These are phyloP conservation scores for Oriolus oriolus DNA, from an alignment of 2,113 vertebrate species.

Conservation along the genomic window DNA sequence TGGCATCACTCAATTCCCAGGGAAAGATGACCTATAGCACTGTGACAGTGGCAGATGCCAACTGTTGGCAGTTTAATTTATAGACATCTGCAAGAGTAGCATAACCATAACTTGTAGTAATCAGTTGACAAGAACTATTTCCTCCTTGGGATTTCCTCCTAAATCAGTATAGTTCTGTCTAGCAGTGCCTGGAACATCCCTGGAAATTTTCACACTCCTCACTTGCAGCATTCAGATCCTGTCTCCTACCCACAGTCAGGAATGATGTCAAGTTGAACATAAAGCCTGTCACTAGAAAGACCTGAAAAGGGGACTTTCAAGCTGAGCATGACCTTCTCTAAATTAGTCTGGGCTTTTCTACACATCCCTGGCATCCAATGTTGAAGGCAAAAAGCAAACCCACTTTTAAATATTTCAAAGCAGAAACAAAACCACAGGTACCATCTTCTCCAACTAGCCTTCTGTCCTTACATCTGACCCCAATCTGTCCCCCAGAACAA, in stretches of 20 bases:
- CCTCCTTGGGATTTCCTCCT: slow-evolving; percentile 53
- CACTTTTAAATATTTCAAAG: neutral
- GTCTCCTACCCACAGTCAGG: neutral
- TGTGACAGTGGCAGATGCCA: slow-evolving; percentile 38
- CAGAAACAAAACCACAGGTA: neutral
- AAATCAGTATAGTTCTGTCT: slow-evolving; percentile 31
- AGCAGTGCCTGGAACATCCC: neutral
- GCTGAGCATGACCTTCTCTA: neutral
- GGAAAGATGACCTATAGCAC: slow-evolving; percentile 1
- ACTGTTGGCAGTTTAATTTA: slow-evolving; percentile 31
- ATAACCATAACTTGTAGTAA: slow-evolving; percentile 36
- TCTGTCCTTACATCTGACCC: neutral
- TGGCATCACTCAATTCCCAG: neutral
- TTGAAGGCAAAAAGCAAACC: neutral
- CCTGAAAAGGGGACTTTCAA: neutral
- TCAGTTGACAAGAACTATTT: slow-evolving; percentile 53
- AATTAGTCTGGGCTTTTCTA: neutral
- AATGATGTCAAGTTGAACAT: neutral
- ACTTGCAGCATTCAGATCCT: neutral
- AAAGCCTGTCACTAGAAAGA: neutral
- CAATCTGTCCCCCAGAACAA: neutral
- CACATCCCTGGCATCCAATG: neutral
- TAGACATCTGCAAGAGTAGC: neutral
- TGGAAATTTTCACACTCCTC: neutral
- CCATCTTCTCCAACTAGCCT: neutral